Conservation (phyloP, 1,140 invertebrate species). For the Drosophila cardini region DNA sequence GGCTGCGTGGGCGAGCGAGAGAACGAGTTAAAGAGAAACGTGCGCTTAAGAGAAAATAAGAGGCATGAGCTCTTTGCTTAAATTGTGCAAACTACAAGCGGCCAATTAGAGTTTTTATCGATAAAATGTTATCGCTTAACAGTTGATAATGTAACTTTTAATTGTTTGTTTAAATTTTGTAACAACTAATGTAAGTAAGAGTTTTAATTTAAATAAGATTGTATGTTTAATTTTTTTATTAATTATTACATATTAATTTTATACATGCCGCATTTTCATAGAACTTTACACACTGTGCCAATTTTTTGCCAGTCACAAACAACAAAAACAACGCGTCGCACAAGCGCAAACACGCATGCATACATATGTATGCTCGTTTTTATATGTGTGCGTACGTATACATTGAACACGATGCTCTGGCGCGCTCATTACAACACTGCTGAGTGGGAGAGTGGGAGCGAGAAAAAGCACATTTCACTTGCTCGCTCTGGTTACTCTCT, state of each 20-base stretch:
- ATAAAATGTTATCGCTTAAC: conserved; percentile 24
- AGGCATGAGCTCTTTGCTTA: conserved; percentile 24
- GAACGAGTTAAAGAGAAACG: conserved; percentile 13
- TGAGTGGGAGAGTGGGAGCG: conserved; percentile 46
- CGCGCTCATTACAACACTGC: conserved; percentile 39
- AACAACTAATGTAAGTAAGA: background rate
- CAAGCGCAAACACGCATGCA: conserved; percentile 25
- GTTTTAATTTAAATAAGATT: background rate
- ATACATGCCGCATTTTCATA: background rate
- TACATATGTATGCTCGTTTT: background rate
- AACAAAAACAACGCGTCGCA: conserved; percentile 35
- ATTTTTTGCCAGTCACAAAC: conserved; percentile 51
- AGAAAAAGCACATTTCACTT: conserved; percentile 51
- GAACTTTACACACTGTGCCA: conserved; percentile 36
- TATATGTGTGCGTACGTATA: conserved; percentile 12
- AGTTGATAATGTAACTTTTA: background rate
- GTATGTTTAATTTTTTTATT: background rate
- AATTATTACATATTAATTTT: background rate
- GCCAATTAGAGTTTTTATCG: conserved; percentile 41
- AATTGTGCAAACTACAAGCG: background rate
- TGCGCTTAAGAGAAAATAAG: conserved; percentile 16
- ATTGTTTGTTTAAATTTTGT: background rate
- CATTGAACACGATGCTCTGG: conserved; percentile 14
- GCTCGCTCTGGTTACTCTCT: conserved; percentile 44
- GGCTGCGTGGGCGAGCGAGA: conserved; percentile 28